Base-by-base conservation (phyloP, 2,888 invertebrate genomes). In the Acrocera orbiculus region DNA sequence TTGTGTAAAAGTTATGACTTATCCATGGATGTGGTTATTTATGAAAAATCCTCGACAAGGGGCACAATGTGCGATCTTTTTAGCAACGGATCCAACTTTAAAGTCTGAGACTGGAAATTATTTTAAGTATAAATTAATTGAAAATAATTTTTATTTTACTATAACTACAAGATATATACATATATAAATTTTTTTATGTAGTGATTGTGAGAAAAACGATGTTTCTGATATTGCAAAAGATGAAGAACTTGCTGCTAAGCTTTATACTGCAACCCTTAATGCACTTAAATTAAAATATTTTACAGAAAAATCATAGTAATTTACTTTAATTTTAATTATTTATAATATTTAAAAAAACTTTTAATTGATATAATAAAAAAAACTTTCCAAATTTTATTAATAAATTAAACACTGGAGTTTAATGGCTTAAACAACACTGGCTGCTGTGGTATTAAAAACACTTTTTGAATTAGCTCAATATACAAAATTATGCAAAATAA, bases 11-110 rank as follows among this genome's bases (percentile, higher is more conserved):
- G 43, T 73, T 32, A 65, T 74, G 34, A 66, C 76, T 42, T 65
- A 62, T 49, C 79, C 78, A 1, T 66, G 78, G 60, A 62, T 72
- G 51, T 73, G 73, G 69, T 53, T 74, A 28, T 67, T 79, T 43
- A 64, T 76, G 53, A 78, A 77, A 57, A 69, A 67, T 30, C 65
- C 76, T 2, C 56, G 56, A 30, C 75, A 78, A 56, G 80, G 79
- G 11, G 70, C 76, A 19, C 76, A 79, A 50, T 71, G 73, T 7
- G 61, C 69, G 24, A 53, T 81, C 33, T 73, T 71, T 48, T 65
- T 70, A 35, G 72, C 74, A 5, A 64, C 77, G 10, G 69, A 73
- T 47, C 67, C 70, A n/a, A 61, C 63, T 33, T 55, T 78, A 38
- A 63, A 65, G 38, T 61, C 62, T 37, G 62, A 66, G 6, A 64